These are phyloP conservation scores for Imbricaverruca yamaguchii DNA, from an alignment of 2,888 invertebrate genomes.

Conservation along the genomic window DNA sequence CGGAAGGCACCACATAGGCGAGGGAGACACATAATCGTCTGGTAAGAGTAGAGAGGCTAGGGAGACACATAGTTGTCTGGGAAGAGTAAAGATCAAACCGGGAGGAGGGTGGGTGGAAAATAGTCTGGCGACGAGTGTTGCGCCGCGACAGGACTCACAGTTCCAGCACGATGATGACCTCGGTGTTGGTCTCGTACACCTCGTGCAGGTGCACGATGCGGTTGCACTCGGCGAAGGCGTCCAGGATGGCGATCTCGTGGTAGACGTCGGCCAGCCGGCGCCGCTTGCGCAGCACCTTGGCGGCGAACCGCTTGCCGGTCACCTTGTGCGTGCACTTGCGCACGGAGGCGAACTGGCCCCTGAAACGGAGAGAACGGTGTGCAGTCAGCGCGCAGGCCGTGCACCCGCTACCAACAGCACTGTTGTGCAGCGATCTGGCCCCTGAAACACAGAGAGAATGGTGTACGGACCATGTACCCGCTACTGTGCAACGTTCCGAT, in stretches of 20 bases:
- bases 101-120: too few relatives aligned
- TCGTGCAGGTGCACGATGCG: slow-evolving; percentile 80
- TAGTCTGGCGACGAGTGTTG: too few relatives aligned
- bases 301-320: slow-evolving; percentile 42
- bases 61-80: too few relatives aligned
- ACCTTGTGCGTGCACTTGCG: slow-evolving; percentile 41
- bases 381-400: background rate
- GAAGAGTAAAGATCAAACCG: too few relatives aligned
- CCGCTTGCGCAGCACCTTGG: slow-evolving; percentile 45
- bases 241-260: slow-evolving; percentile 44
- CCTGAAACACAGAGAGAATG: too few relatives aligned
- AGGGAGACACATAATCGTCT: too few relatives aligned
- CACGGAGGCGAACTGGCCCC: slow-evolving; percentile 47
- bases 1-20: too few relatives aligned
- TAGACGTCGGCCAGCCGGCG: slow-evolving; percentile 43
- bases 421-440: too few relatives aligned
- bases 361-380: slow-evolving; percentile 35
- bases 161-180: slow-evolving; percentile 80
- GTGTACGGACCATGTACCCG: too few relatives aligned
- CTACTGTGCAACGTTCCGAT: too few relatives aligned
- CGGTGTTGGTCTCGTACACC: slow-evolving; percentile 62
- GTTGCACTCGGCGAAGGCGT: slow-evolving; percentile 39
- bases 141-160: slow-evolving; percentile 55
- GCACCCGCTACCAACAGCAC: too few relatives aligned
- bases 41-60: too few relatives aligned